Base-by-base conservation (phyloP, 2,113 vertebrate genomes). In the Phrynocephalus versicolor region DNA sequence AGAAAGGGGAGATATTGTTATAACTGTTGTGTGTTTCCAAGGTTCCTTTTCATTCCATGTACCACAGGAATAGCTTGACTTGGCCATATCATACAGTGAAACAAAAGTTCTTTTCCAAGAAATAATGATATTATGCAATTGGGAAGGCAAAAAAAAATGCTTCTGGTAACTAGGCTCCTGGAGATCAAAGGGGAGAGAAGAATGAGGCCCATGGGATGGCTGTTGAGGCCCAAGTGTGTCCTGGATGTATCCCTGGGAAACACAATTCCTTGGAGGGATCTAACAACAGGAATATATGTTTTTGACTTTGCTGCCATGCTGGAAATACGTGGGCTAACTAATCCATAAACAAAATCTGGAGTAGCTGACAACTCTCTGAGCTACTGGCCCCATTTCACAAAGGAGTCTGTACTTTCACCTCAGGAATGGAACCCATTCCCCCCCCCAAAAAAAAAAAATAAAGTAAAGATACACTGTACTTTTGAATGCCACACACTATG, bases 401-500 rank as follows among this genome's bases (percentile, higher is more conserved):
- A 65, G 64, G 12, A 69, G 3, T 19, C 30, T 30, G 21, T 41
- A 3, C 64, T 69, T 33, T 33, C 27, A 69, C 30, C 65, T 81
- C 39, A 67, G 39, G 51, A 69, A n/a, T n/a, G n/a, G n/a, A n/a
- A n/a, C n/a, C n/a, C n/a, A n/a, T n/a, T n/a, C n/a, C n/a, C n/a
- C n/a, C n/a, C n/a, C n/a, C n/a, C n/a, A n/a, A n/a, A n/a, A n/a
- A n/a, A n/a, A n/a, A n/a, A n/a, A n/a, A n/a, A n/a, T n/a, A n/a
- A n/a, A n/a, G n/a, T n/a, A n/a, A n/a, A n/a, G n/a, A n/a, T n/a
- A n/a, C n/a, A n/a, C n/a, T 7, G 41, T 79, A n/a, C 84, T 76
- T 80, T 81, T 88, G 74, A 64, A 80, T 58, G 6, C 4, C 18
- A 35, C 21, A 58, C 81, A 85, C 86, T 13, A 51, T 71, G 90